Evolutionary conservation across 2,888 invertebrate species (phyloP), one percentile per base, ranked within the genome.

Genomic region (Lithophane semibrunnea): DNA sequence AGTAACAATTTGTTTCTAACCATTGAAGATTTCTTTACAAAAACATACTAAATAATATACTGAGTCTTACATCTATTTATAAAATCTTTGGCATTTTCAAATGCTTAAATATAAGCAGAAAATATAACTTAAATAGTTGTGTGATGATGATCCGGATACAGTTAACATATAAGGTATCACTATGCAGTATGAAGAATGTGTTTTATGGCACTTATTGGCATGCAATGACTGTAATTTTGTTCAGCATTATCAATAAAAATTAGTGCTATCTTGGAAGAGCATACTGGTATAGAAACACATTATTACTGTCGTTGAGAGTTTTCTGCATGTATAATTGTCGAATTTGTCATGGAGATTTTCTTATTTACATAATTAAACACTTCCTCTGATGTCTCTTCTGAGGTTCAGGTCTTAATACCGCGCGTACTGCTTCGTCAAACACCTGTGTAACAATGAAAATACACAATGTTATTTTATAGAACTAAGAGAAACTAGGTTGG

Each of bases 341-440:
- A 88, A 86, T 91, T 90, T 93, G 92, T 94, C 92, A 92, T 92
- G 90, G 88, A 90, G 89, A 90, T 73, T 64, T 86, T 85, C 78
- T 88, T 92, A 93, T 96, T 97, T 98, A 98, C 97, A 98, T 97
- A 94, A 98, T 97, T 95, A 97, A 97, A 97, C 99, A 99, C 97
- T 99, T 99, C 97, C 99, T 98, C 97, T 99, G 99, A 96, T 98
- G 98, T 97, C 99, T 98, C 96, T 99, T 99, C 92, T 98, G 98
- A 79, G 99, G 99, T 96, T 99, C 99, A 73, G 99, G 99, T 97
- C 99, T 98, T 92, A 99, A 97, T 86, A 99, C 99, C 79, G 99
- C 99, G 90, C 99, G 97, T 58, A 99, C 99, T 52, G 99, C 99
- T 97, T 99, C 99, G 93, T 99, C 99, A 97, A 99, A 99, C 78